These are phyloP conservation scores for Stenoptilia bipunctidactyla DNA, from an alignment of 2,888 invertebrate genomes.

Conservation along the genomic window DNA sequence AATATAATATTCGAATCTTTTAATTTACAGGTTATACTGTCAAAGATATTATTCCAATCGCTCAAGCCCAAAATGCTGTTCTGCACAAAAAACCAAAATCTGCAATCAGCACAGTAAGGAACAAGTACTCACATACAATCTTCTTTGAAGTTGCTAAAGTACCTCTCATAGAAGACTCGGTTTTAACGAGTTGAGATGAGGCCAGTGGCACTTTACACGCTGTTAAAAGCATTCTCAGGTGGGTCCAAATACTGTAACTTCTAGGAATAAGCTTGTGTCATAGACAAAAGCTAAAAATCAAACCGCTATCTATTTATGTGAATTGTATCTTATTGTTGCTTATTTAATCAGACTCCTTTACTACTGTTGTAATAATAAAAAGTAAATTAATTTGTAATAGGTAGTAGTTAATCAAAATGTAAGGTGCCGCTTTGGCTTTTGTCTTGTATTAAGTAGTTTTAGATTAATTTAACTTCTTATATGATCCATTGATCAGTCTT, in stretches of 20 bases:
- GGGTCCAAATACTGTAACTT: constrained; percentile 38
- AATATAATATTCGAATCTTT: too few species aligned
- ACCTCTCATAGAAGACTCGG: constrained; percentile 66
- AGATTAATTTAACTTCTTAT: background rate
- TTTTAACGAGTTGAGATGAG: constrained; percentile 41
- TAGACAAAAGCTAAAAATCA: background rate
- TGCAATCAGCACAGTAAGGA: constrained; percentile 86
- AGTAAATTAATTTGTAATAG: background rate
- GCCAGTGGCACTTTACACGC: constrained; percentile 35
- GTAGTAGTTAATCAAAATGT: constrained; percentile 19
- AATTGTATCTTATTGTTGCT: background rate
- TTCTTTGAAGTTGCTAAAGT: constrained; percentile 94
- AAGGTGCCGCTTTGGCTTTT: constrained; percentile 37
- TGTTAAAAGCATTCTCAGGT: constrained; percentile 35
- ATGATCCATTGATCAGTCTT: too few species aligned
- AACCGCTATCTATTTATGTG: background rate
- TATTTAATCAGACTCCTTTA: too few species aligned
- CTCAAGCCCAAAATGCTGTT: constrained; percentile 80
- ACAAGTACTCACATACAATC: constrained; percentile 94
- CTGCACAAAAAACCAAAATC: constrained; percentile 83
- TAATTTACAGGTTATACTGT: constrained; percentile 76
- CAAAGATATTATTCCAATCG: constrained; percentile 79
- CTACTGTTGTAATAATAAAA: too few species aligned
- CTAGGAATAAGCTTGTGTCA: background rate
- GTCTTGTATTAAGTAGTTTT: background rate